A percentile compares a stretch with the other conserved stretches of the same genome.
These are phyloP conservation scores for Dicroscelio sp. DNA, from an alignment of 2,888 invertebrate genomes.

Conservation along the genomic window DNA sequence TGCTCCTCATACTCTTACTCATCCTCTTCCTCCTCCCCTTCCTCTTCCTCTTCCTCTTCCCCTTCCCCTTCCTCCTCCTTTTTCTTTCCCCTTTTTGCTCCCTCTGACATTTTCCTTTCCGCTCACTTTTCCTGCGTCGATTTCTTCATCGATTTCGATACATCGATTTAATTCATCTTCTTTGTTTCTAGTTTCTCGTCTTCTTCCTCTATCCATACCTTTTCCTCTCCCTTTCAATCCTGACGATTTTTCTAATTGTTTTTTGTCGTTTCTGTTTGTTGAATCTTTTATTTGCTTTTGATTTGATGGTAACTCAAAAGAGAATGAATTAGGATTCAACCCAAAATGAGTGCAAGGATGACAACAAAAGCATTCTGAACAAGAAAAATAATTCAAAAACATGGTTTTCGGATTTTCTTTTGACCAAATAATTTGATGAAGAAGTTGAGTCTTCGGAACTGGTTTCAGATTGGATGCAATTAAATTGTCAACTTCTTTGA, in stretches of 20 bases:
- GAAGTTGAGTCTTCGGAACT: constrained; percentile 36
- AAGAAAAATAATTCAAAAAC: constrained; percentile 47
- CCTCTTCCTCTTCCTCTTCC: background rate
- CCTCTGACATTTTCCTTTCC: background rate
- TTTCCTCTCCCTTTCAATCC: constrained; percentile 16
- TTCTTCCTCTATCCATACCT: background rate
- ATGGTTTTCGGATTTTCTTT: constrained; percentile 15
- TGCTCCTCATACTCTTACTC: background rate
- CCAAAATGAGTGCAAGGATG: constrained; percentile 45
- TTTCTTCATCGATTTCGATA: too few species aligned
- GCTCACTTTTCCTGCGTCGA: background rate
- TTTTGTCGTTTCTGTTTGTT: background rate
- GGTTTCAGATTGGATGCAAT: constrained; percentile 28
- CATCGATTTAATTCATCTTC: too few species aligned
- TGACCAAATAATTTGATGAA: constrained; percentile 41
- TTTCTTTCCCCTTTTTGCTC: background rate
- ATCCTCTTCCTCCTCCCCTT: background rate
- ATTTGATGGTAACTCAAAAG: constrained; percentile 31
- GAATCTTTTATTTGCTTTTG: too few species aligned
- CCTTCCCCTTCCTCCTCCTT: background rate
- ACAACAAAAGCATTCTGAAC: constrained; percentile 29
- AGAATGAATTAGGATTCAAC: constrained; percentile 42
- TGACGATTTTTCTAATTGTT: background rate
- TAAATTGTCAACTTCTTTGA: background rate
- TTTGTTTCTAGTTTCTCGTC: background rate